phyloP scores from a whole-genome alignment of 2,113 vertebrate species.

The Hyaena hyaena region DNA sequence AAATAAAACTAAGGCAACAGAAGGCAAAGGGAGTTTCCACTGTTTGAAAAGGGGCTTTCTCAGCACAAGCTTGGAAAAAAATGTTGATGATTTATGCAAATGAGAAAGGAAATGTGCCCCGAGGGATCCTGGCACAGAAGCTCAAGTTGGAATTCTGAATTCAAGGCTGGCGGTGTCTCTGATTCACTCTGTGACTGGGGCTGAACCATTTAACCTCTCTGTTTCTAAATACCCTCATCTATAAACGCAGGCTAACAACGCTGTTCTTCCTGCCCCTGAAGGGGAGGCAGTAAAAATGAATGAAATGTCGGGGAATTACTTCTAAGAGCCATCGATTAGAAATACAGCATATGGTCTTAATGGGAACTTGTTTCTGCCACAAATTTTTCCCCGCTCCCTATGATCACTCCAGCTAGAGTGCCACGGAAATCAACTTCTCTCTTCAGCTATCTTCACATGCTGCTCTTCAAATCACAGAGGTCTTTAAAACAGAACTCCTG shows the following conservation, averaged over 20 bases:
- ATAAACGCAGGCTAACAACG: conserved; percentile 65
- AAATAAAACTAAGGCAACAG: conserved; percentile 79
- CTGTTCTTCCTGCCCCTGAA: conserved; percentile 72
- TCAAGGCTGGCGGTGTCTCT: conserved; percentile 67
- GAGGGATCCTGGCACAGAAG: conserved; percentile 78
- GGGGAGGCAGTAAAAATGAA: conserved; percentile 81
- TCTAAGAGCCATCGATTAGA: conserved; percentile 79
- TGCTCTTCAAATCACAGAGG: conserved; percentile 33
- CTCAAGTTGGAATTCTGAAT: conserved; percentile 77
- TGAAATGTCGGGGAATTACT: conserved; percentile 79
- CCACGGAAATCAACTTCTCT: conserved; percentile 51
- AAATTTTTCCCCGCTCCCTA: conserved; percentile 68
- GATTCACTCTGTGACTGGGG: conserved; percentile 75
- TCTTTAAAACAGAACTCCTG: conserved; percentile 49
- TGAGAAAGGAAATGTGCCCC: conserved; percentile 81
- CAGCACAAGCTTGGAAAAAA: conserved; percentile 83
- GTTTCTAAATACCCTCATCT: conserved; percentile 77
- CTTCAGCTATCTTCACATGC: conserved; percentile 42
- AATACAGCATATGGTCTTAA: conserved; percentile 82
- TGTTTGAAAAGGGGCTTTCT: conserved; percentile 83
- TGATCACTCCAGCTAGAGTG: conserved; percentile 49
- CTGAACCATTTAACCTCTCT: conserved; percentile 81
- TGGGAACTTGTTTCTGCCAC: conserved; percentile 76
- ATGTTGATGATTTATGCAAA: conserved; percentile 85
- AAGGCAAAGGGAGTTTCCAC: conserved; percentile 83